Base-by-base conservation (phyloP, 2,888 invertebrate species). In the Drosophila recens region DNA sequence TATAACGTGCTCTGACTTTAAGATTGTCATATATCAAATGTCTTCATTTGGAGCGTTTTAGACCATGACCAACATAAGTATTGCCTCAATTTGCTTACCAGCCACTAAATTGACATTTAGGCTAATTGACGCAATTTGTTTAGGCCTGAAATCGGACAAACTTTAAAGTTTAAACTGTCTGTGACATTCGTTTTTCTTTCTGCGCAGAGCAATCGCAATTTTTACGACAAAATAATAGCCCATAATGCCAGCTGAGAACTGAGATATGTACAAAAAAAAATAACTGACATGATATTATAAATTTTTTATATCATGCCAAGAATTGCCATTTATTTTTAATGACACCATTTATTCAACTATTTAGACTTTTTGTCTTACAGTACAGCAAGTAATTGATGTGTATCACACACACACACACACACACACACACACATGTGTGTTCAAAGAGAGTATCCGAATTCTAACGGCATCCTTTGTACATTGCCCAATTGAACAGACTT, bases 51-150 rank as follows among this genome's bases (percentile, higher is more conserved):
- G 49, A 17, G 69, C 34, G 67, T 80, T 70, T 75, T 52, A 72
- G 75, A 87, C 82, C 83, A 78, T 84, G 82, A 85, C 85, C 58
- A 69, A 65, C 52, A 59, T 46, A 62, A 48, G 64, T 51, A 69
- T 72, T 76, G 45, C 53, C 42, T 17, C 17, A 56, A 64, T 63
- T 63, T 56, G 62, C 56, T 40, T 45, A 30, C 20, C 38, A 38
- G 15, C 48, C 56, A 49, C 54, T 51, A 62, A 72, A 63, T 57
- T 61, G 64, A 70, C 70, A 77, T 79, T 79, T 67, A 54, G 76
- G 62, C 46, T 77, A 79, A 77, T 77, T 79, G 75, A 40, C 42
- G 68, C 46, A 51, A 78, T 79, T 62, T 61, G 59, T 48, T 43
- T 40, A 11, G 57, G 63, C 62, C 58, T 38, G 10, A 49, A 67